Conservation (phyloP, 2,888 invertebrate genomes). For the Folsomia manolachei region DNA sequence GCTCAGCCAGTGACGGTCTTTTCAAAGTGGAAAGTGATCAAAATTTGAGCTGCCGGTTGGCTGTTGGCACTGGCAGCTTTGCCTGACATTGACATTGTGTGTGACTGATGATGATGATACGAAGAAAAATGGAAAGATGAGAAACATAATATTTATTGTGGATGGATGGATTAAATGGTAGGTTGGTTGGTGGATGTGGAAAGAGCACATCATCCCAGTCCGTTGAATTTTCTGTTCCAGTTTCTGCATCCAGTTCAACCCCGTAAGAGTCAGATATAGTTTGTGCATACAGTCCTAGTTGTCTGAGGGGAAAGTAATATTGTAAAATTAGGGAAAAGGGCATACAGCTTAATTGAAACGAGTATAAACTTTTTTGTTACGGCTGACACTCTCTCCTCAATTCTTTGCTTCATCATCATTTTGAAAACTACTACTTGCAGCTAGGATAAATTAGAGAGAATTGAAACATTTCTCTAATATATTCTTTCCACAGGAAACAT, state of each 20-base stretch:
- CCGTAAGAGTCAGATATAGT: no score
- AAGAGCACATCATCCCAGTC: neutral
- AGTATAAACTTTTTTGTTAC: no score
- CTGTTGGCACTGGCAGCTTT: conserved; percentile 3
- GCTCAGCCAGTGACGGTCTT: neutral
- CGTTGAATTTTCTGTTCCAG: no score
- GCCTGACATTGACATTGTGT: conserved; percentile 7
- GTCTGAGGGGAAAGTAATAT: neutral
- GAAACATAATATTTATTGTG: conserved; percentile 2
- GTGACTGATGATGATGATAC: conserved; percentile 6
- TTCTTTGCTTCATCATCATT: no score
- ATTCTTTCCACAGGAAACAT: no score
- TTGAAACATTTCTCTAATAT: no score
- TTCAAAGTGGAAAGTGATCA: conserved; percentile 7
- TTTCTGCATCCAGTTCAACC: no score
- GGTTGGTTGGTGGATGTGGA: no score
- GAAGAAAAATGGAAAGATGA: neutral
- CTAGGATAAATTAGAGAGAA: no score
- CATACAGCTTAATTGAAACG: neutral
- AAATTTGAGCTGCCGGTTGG: conserved; percentile 1
- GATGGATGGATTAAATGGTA: neutral
- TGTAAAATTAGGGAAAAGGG: neutral
- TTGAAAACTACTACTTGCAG: no score
- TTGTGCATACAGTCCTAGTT: no score
- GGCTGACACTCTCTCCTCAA: no score